A percentile compares a stretch with the other conserved stretches of the same genome.
phyloP scores from a whole-genome alignment of 2,797 vertebrate genomes.

The Sternotherus odoratus region DNA sequence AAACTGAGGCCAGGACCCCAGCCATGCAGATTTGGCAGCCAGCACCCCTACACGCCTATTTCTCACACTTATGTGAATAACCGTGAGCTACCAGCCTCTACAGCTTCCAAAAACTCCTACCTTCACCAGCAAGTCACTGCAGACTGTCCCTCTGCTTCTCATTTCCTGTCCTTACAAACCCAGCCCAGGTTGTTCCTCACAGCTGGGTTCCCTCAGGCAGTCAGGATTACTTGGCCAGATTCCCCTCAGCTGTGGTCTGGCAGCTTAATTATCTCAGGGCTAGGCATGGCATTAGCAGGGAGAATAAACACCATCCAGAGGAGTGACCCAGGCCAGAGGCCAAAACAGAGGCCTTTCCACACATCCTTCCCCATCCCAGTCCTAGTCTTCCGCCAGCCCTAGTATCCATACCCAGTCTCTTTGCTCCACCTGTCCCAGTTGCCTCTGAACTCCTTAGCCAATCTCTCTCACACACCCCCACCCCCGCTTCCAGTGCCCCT shows the following conservation, averaged over 20 bases:
- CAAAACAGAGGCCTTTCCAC: too few species aligned
- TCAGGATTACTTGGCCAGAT: not conserved
- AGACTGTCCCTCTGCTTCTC: not conserved
- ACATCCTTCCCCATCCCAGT: too few species aligned
- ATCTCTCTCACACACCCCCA: not conserved
- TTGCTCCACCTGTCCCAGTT: not conserved
- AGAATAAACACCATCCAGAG: too few species aligned
- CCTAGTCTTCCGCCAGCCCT: too few species aligned
- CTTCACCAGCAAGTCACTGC: not conserved
- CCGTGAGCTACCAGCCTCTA: not conserved
- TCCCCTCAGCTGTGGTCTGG: not conserved
- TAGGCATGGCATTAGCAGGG: too few species aligned
- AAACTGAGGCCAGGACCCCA: too few species aligned
- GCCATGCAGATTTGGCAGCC: too few species aligned
- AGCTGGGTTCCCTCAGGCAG: not conserved
- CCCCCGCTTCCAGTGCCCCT: not conserved
- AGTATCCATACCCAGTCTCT: not conserved
- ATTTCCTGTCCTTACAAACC: not conserved
- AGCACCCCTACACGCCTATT: too few species aligned
- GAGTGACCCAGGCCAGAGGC: too few species aligned
- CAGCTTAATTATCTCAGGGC: not conserved
- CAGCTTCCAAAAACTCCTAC: not conserved
- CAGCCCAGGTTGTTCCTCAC: not conserved
- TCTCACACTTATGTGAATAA: not conserved
- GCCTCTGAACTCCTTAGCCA: not conserved